phyloP scores from a whole-genome alignment of 2,888 invertebrate genomes.

The Euplagia quadripunctaria region DNA sequence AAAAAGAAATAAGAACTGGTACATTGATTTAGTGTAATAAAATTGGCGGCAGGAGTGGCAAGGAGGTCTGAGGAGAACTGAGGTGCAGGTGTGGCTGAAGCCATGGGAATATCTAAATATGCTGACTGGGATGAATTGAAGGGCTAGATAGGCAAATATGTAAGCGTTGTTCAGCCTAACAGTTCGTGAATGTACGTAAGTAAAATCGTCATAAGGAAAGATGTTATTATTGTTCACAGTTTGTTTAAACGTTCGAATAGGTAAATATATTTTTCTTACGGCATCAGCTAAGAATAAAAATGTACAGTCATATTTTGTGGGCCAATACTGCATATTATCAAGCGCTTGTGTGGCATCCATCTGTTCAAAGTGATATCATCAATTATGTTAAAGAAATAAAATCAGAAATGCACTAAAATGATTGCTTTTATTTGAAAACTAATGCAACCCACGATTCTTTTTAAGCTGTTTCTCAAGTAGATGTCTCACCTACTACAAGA shows the following conservation, averaged over 20 bases:
- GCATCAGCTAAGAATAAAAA: slow-evolving; percentile 6
- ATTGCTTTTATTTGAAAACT: background rate
- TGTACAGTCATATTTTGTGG: slow-evolving; percentile 3
- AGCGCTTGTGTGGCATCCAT: background rate
- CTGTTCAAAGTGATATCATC: background rate
- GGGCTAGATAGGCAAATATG: too few species aligned
- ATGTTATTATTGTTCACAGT: background rate
- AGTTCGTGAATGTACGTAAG: background rate
- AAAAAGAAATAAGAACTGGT: too few species aligned
- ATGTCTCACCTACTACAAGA: background rate
- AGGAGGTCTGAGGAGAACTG: too few species aligned
- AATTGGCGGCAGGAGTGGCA: too few species aligned
- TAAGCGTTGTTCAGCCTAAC: too few species aligned
- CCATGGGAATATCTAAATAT: too few species aligned
- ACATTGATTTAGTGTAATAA: too few species aligned
- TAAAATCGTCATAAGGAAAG: background rate
- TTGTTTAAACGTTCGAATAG: background rate
- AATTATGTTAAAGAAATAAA: background rate
- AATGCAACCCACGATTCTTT: background rate
- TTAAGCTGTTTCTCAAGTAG: background rate
- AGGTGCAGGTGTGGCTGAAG: too few species aligned
- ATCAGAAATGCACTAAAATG: background rate
- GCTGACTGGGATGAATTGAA: too few species aligned
- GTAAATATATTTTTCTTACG: slow-evolving; percentile 2
- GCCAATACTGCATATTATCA: too few species aligned